Conservation (phyloP, 2,888 invertebrate species). For the Osmoderma eremita region DNA sequence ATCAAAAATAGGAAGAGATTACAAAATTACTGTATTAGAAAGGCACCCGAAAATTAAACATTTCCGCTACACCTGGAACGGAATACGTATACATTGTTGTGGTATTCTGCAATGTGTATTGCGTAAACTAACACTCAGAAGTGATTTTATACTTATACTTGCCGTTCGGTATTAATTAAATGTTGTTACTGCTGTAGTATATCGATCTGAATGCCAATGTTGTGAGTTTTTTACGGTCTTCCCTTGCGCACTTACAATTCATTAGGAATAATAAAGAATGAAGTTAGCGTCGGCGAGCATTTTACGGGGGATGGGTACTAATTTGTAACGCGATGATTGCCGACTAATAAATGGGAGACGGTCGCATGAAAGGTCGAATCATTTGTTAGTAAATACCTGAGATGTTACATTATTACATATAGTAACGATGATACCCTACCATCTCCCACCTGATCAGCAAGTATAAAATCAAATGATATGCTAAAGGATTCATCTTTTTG, state of each 20-base stretch:
- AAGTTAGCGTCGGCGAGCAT: not conserved
- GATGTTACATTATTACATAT: conserved; percentile 59
- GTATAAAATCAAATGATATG: conserved; percentile 59
- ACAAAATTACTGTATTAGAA: too few relatives aligned
- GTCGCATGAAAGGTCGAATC: conserved; percentile 43
- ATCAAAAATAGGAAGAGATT: too few relatives aligned
- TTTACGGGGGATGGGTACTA: conserved; percentile 30
- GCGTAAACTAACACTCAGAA: too few relatives aligned
- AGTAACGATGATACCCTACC: conserved; percentile 56
- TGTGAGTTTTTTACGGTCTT: too few relatives aligned
- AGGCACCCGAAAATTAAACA: too few relatives aligned
- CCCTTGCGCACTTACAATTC: not conserved
- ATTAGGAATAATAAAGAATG: not conserved
- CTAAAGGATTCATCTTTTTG: conserved; percentile 59
- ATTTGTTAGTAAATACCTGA: conserved; percentile 43
- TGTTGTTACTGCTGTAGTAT: too few relatives aligned
- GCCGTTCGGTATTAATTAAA: too few relatives aligned
- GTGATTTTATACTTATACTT: too few relatives aligned
- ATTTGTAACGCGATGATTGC: conserved; percentile 38
- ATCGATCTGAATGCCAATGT: too few relatives aligned
- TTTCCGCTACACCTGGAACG: too few relatives aligned
- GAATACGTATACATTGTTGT: too few relatives aligned
- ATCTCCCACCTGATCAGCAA: conserved; percentile 57
- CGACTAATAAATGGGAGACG: conserved; percentile 42
- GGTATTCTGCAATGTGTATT: too few relatives aligned